Percentiles rank a stretch among this genome's conserved stretches.
phyloP scores from a whole-genome alignment of 2,888 invertebrate species.

The Baronia brevicornis region DNA sequence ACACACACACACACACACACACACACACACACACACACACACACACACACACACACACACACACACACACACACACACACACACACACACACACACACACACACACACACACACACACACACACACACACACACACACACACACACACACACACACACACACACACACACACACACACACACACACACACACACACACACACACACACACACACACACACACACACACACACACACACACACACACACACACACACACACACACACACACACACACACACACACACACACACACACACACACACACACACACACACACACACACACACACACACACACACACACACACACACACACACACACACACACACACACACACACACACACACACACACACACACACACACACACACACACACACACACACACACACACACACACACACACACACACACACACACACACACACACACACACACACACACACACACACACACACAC shows the following conservation, averaged over 20 bases:
- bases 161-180: conserved; percentile 3
- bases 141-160: neutral
- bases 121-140: too few species aligned
- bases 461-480: conserved; percentile 3
- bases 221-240: conserved; percentile 3
- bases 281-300: conserved; percentile 3
- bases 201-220: conserved; percentile 3
- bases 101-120: too few species aligned
- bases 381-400: conserved; percentile 3
- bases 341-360: conserved; percentile 3
- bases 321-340: conserved; percentile 3
- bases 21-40: too few species aligned
- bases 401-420: conserved; percentile 2
- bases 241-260: conserved; percentile 3
- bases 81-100: too few species aligned
- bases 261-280: conserved; percentile 3
- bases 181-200: conserved; percentile 3
- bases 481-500: conserved; percentile 3
- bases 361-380: conserved; percentile 3
- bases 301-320: conserved; percentile 3
- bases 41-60: too few species aligned
- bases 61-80: too few species aligned
- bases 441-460: conserved; percentile 3
- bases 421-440: conserved; percentile 3
- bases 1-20: too few species aligned